These are phyloP conservation scores for Theretra japonica DNA, from an alignment of 2,888 invertebrate species.

Conservation along the genomic window DNA sequence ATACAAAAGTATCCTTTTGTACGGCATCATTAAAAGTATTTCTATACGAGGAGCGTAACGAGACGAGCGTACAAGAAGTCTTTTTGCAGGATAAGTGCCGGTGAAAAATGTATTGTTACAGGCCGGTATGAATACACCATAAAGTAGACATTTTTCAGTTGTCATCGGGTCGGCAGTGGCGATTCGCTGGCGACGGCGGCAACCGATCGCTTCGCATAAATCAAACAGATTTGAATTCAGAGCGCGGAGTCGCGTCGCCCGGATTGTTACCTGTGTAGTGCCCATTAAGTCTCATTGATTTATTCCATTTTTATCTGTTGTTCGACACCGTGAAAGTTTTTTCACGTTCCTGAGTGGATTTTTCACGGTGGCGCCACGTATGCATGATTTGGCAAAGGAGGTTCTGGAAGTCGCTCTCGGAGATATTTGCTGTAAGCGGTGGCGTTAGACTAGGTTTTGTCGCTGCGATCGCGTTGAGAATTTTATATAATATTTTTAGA, in stretches of 20 bases:
- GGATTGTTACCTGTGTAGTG: constrained; percentile 44
- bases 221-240: constrained; percentile 71
- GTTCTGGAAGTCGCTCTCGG: too few relatives aligned
- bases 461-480: too few relatives aligned
- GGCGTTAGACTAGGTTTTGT: too few relatives aligned
- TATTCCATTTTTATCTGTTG: constrained; percentile 31
- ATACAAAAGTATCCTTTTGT: constrained; percentile 45
- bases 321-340: constrained; percentile 17
- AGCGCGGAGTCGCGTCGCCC: constrained; percentile 38
- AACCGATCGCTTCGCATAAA: constrained; percentile 70
- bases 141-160: constrained; percentile 28
- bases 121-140: constrained; percentile 27
- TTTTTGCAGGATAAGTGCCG: constrained; percentile 34
- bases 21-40: constrained; percentile 18
- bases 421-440: too few relatives aligned
- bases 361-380: neutral
- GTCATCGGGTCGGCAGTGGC: constrained; percentile 14
- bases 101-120: constrained; percentile 26
- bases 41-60: neutral
- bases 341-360: neutral
- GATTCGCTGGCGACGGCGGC: constrained; percentile 16
- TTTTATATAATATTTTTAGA: too few relatives aligned
- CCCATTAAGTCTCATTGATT: constrained; percentile 39
- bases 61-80: constrained; percentile 11
- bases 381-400: neutral